Percentiles rank a stretch among this genome's conserved stretches.
phyloP scores from a whole-genome alignment of 2,888 invertebrate genomes.

The Diachrysia chrysitis region DNA sequence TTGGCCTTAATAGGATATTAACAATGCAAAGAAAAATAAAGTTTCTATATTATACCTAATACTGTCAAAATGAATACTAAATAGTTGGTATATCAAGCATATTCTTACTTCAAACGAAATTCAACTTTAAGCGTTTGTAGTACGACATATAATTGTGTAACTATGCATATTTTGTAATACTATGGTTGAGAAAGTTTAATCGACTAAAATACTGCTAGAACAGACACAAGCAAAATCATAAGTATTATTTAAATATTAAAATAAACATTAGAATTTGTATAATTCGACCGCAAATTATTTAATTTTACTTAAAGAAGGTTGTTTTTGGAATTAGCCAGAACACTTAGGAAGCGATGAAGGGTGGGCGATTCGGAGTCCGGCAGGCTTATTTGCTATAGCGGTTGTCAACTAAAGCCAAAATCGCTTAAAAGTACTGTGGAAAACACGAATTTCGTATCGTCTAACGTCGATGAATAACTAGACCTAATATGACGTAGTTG shows the following conservation, averaged over 20 bases:
- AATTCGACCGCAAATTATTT: too few relatives aligned
- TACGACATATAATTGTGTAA: background rate
- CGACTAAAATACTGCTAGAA: background rate
- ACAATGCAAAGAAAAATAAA: background rate
- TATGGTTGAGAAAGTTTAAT: background rate
- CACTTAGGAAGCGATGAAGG: too few relatives aligned
- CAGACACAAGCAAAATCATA: background rate
- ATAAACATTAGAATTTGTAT: too few relatives aligned
- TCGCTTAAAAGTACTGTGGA: too few relatives aligned
- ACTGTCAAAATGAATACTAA: background rate
- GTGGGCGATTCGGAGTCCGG: too few relatives aligned
- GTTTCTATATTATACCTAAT: background rate
- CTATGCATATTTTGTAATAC: background rate
- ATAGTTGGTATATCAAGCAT: background rate
- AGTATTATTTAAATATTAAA: background rate
- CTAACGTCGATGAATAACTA: too few relatives aligned
- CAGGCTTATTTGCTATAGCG: too few relatives aligned
- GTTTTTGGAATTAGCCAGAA: too few relatives aligned
- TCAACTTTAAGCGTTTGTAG: background rate
- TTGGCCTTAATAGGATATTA: background rate
- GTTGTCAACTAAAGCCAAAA: too few relatives aligned
- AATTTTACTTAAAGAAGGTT: too few relatives aligned
- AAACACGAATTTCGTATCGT: too few relatives aligned
- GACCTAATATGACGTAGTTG: too few relatives aligned
- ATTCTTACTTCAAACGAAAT: background rate